phyloP scores from a whole-genome alignment of 2,113 vertebrate species.

The Pterocles burchelli region DNA sequence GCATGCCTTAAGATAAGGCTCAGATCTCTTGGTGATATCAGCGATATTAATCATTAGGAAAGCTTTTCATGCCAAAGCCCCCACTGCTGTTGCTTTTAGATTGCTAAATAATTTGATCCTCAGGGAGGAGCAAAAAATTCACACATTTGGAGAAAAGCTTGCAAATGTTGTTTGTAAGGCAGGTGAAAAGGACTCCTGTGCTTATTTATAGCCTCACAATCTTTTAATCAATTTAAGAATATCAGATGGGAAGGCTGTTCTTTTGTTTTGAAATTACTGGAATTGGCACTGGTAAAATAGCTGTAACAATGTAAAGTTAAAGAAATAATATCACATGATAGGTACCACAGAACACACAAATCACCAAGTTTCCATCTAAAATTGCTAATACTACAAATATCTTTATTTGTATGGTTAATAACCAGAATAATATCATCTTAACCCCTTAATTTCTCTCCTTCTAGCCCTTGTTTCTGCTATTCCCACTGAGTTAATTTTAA shows the following conservation, averaged over 20 bases:
- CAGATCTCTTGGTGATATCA: background rate
- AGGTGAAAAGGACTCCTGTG: background rate
- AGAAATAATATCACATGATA: background rate
- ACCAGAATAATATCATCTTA: background rate
- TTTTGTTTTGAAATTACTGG: background rate
- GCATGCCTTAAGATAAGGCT: background rate
- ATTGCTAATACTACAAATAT: background rate
- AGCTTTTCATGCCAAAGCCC: background rate
- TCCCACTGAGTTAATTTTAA: background rate
- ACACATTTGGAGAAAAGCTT: background rate
- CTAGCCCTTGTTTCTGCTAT: background rate
- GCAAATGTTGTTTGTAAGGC: background rate
- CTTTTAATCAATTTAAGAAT: background rate
- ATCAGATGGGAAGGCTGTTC: background rate
- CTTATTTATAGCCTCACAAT: background rate
- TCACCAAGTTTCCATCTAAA: background rate
- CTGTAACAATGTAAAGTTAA: background rate
- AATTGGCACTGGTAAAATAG: background rate
- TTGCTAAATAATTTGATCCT: background rate
- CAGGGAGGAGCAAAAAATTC: background rate
- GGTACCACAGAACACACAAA: background rate
- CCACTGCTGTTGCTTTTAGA: background rate
- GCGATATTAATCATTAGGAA: background rate
- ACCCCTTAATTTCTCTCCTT: background rate
- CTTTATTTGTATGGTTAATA: background rate